These are phyloP conservation scores for Tretioscincus oriximinensis DNA, from an alignment of 2,113 vertebrate species.

Conservation along the genomic window DNA sequence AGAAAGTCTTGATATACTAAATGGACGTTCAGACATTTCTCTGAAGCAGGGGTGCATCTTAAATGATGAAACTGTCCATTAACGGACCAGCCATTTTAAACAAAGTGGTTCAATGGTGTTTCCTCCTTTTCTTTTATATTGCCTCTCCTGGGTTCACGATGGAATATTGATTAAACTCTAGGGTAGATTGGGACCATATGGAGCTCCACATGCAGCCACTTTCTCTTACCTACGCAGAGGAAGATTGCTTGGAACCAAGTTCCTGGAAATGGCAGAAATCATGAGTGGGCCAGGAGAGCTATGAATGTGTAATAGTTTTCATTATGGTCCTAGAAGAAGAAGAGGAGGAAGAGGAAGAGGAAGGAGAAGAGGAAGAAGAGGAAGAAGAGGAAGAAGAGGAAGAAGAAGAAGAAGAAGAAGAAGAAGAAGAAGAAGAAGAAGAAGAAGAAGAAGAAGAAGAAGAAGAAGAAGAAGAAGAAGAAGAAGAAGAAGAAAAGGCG, in stretches of 20 bases:
- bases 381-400: too few species aligned
- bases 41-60: not conserved
- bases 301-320: too few species aligned
- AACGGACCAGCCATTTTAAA: not conserved
- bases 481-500: too few species aligned
- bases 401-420: too few species aligned
- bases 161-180: not conserved
- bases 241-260: not conserved
- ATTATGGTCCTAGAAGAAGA: too few species aligned
- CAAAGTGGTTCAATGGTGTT: not conserved
- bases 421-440: too few species aligned
- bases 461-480: too few species aligned
- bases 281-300: too few species aligned
- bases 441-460: too few species aligned
- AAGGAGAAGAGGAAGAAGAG: too few species aligned
- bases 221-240: not conserved
- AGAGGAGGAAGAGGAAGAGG: too few species aligned
- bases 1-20: not conserved
- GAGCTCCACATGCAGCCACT: not conserved
- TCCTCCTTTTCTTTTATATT: not conserved
- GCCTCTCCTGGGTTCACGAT: not conserved
- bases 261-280: not conserved
- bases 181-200: fast-evolving
- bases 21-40: not conserved
- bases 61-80: not conserved